Percentiles rank a stretch among this genome's conserved stretches.
These are phyloP conservation scores for Boleophthalmus pectinirostris DNA, from an alignment of 2,113 vertebrate genomes.

Conservation along the genomic window DNA sequence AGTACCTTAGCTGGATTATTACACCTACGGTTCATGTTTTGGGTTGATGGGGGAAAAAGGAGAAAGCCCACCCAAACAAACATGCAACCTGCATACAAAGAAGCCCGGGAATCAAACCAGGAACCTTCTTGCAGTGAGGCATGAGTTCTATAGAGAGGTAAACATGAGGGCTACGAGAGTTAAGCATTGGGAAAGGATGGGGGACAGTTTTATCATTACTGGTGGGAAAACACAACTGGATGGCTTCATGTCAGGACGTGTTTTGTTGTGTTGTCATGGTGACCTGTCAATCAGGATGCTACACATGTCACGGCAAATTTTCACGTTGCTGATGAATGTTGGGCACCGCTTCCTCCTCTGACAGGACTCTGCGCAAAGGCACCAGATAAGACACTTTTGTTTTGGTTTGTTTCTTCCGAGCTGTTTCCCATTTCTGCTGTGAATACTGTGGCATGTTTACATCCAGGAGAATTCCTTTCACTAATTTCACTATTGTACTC, in stretches of 20 bases:
- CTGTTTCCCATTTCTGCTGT: not conserved
- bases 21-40: too few species aligned
- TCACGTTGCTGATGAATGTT: slow-evolving; percentile 58
- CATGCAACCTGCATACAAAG: too few species aligned
- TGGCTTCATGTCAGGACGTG: slow-evolving; percentile 29
- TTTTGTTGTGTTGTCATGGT: slow-evolving; percentile 54
- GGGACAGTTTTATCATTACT: slow-evolving; percentile 39
- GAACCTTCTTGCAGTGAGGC: too few species aligned
- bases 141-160: too few species aligned
- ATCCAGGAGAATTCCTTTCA: not conserved
- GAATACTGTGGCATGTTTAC: not conserved
- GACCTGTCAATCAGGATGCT: slow-evolving; percentile 57
- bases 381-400: slow-evolving; percentile 40
- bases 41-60: too few species aligned
- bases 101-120: too few species aligned
- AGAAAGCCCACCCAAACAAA: too few species aligned
- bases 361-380: slow-evolving; percentile 51
- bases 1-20: too few species aligned
- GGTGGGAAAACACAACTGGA: slow-evolving; percentile 44
- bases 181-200: too few species aligned
- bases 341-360: slow-evolving; percentile 45
- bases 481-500: not conserved
- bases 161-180: too few species aligned
- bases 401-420: slow-evolving; percentile 24
- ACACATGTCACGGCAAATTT: slow-evolving; percentile 22